Base-by-base conservation (phyloP, 2,113 vertebrate genomes). In the Myrmecobius fasciatus region DNA sequence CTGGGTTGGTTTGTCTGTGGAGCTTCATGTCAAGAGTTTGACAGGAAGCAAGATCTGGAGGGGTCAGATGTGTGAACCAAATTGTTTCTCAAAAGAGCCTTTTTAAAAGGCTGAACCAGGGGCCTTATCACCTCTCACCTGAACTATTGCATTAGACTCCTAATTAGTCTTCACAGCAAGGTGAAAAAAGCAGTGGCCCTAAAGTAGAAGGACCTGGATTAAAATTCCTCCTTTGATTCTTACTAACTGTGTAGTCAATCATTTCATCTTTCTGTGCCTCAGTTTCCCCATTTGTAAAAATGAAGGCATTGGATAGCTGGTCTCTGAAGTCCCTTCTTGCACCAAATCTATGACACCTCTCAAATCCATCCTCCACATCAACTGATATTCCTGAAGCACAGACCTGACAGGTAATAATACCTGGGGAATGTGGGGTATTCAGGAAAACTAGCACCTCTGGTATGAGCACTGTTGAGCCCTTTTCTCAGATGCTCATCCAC, bases 41-140 rank as follows among this genome's bases (percentile, higher is more conserved):
- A 83, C 67, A 83, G 67, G 67, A 83, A 83, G 43, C 67, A 43
- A 83, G 67, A 43, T 24, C 36, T 24, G 67, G 67, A 43, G 67
- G n/a, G 67, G 67, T 83, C 67, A 83, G 67, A 83, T 83, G 67
- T 83, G 67, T 43, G 67, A 83, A 83, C 67, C 67, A 83, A 83
- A 43, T 83, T 83, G n/a, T 7, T 83, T 83, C 20, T 83, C 67
- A 24, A 83, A 83, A 83, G 67, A 43, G 20, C 36, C 36, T 60
- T 60, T 28, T 31, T 12, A 2, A 83, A 83, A 83, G 67, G n/a
- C n/a, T 83, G 67, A 83, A 43, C 20, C 43, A 43, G n/a, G n/a
- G 67, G 36, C 17, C 67, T 83, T 83, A 43, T n/a, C 67, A 43
- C n/a, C n/a, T 83, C n/a, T 83, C 20, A 83, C 17, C 67, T 83